A percentile compares a stretch with the other conserved stretches of the same genome.
Evolutionary conservation across 2,113 vertebrate species (phyloP).

Genomic region (Cyanoramphus novaezelandiae): DNA sequence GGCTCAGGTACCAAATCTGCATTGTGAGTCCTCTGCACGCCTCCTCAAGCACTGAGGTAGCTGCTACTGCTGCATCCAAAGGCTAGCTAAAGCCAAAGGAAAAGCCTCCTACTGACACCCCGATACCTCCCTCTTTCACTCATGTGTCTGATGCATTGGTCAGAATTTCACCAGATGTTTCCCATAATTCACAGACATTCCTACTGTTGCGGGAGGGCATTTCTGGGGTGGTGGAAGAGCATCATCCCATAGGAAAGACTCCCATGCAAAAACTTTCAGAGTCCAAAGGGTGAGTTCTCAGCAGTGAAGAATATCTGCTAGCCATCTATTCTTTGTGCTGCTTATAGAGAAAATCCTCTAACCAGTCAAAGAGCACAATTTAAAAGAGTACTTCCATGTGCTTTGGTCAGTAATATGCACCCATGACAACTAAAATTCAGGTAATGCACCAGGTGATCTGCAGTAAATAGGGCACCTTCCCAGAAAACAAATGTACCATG

Average conservation of each 20-base stretch:
- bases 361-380: neutral
- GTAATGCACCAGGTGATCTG: neutral
- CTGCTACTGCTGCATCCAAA: neutral
- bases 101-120: neutral
- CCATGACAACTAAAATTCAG: neutral
- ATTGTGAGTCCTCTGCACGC: neutral
- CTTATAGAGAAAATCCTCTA: neutral
- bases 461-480: neutral
- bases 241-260: neutral
- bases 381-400: neutral
- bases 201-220: neutral
- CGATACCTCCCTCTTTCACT: neutral
- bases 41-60: neutral
- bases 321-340: neutral
- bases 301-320: neutral
- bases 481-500: neutral
- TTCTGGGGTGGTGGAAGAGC: neutral
- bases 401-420: neutral
- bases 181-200: rapidly evolving
- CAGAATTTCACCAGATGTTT: neutral
- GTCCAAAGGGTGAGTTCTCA: neutral
- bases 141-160: rapidly evolving
- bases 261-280: neutral
- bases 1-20: neutral
- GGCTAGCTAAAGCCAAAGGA: neutral